Evolutionary conservation across 2,888 invertebrate species (phyloP).

Genomic region (Arctia plantaginis): DNA sequence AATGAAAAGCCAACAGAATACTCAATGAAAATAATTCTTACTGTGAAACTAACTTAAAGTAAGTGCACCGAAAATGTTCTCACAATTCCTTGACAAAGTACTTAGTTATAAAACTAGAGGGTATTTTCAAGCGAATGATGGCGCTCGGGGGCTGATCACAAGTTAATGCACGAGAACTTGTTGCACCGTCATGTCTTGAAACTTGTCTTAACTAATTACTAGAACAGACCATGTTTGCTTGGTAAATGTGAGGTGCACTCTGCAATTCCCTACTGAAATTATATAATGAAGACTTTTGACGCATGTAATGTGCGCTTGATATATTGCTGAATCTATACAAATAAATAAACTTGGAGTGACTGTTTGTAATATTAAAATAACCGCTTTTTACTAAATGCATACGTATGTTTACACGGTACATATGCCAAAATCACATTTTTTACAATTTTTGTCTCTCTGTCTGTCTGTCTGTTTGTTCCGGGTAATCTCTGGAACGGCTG

Average conservation of each 20-base stretch:
- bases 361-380: too few species aligned
- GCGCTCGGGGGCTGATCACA: slow-evolving; percentile 63
- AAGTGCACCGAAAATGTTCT: slow-evolving; percentile 32
- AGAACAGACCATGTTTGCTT: slow-evolving; percentile 58
- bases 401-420: too few species aligned
- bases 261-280: slow-evolving; percentile 31
- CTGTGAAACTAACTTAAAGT: slow-evolving; percentile 11
- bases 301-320: slow-evolving; percentile 9
- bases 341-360: too few species aligned
- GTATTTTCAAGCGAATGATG: slow-evolving; percentile 50
- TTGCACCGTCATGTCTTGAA: slow-evolving; percentile 67
- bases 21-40: slow-evolving; percentile 10
- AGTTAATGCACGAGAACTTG: slow-evolving; percentile 67
- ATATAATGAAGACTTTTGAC: slow-evolving; percentile 15
- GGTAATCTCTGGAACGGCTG: too few species aligned
- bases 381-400: too few species aligned
- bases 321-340: background rate
- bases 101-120: slow-evolving; percentile 25
- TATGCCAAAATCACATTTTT: too few species aligned
- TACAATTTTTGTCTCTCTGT: too few species aligned
- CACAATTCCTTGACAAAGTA: slow-evolving; percentile 34
- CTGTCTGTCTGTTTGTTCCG: too few species aligned
- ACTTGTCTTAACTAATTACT: slow-evolving; percentile 70
- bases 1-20: background rate
- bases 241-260: slow-evolving; percentile 53